Conservation (phyloP, 2,888 invertebrate genomes). For the Catocala nupta region DNA sequence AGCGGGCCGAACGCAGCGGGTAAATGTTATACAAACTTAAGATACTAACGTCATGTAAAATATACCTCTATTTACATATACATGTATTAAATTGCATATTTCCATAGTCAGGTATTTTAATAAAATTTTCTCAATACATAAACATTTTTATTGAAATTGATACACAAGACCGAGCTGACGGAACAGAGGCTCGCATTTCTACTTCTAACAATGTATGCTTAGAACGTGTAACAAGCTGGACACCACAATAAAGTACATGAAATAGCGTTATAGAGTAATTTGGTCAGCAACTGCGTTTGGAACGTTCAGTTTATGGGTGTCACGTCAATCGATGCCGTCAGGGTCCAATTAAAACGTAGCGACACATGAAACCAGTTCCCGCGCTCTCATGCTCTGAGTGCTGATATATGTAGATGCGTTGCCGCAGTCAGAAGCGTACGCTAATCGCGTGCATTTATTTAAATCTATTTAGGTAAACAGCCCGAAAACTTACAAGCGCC, state of each 20-base stretch:
- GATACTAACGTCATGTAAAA: too few species aligned
- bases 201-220: constrained; percentile 18
- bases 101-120: too few species aligned
- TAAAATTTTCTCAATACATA: neutral
- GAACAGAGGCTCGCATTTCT: constrained; percentile 18
- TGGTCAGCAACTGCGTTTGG: constrained; percentile 39
- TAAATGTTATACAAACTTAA: neutral
- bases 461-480: constrained; percentile 78
- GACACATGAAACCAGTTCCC: constrained; percentile 71
- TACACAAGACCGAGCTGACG: constrained; percentile 8
- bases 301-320: constrained; percentile 58
- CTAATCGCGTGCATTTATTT: constrained; percentile 75
- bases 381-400: constrained; percentile 44
- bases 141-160: neutral
- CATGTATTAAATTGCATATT: too few species aligned
- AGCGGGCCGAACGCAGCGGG: constrained; percentile 27
- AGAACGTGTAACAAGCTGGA: constrained; percentile 9
- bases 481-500: constrained; percentile 26
- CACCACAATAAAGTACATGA: constrained; percentile 20
- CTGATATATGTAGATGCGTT: constrained; percentile 57
- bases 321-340: constrained; percentile 57
- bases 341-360: constrained; percentile 72
- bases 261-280: constrained; percentile 23
- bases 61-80: too few species aligned
- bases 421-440: constrained; percentile 41